Percentiles rank a stretch among this genome's conserved stretches.
These are phyloP conservation scores for Drosophila eohydei DNA, from an alignment of 2,888 invertebrate species.

Conservation along the genomic window DNA sequence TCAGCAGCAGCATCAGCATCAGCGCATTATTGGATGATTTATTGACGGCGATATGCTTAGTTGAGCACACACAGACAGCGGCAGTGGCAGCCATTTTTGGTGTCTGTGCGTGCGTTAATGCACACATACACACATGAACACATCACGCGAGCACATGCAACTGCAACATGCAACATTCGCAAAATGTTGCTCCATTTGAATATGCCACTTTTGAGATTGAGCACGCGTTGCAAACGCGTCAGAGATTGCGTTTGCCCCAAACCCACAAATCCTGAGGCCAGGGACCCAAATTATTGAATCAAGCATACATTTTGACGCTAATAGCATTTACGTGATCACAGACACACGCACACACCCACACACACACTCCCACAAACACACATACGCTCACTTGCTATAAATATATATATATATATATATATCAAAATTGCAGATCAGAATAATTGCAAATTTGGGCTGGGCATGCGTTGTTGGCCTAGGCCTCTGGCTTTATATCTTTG, in stretches of 20 bases:
- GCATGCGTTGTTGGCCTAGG: neutral
- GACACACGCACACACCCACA: neutral
- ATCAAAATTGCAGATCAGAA: slow-evolving; percentile 18
- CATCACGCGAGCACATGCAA: slow-evolving; percentile 27
- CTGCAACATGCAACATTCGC: slow-evolving; percentile 50
- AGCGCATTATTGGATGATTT: slow-evolving; percentile 84
- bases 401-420: no score
- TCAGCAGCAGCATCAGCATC: slow-evolving; percentile 43
- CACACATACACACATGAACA: slow-evolving; percentile 10
- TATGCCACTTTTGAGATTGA: slow-evolving; percentile 66
- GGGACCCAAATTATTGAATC: slow-evolving; percentile 42
- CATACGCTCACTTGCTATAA: neutral
- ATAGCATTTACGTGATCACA: slow-evolving; percentile 34
- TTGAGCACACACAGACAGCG: slow-evolving; percentile 66
- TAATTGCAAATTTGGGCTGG: slow-evolving; percentile 36
- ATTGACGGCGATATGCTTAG: slow-evolving; percentile 84
- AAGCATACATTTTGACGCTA: slow-evolving; percentile 38
- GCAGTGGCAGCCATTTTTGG: slow-evolving; percentile 62
- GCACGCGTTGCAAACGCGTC: slow-evolving; percentile 50
- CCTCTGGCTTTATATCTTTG: slow-evolving; percentile 1
- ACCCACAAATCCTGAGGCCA: slow-evolving; percentile 12
- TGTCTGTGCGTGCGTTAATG: slow-evolving; percentile 49
- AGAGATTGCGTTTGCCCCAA: slow-evolving; percentile 55
- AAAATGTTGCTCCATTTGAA: slow-evolving; percentile 60
- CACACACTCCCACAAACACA: neutral